Evolutionary conservation across 2,888 invertebrate genomes (phyloP).

Genomic region (Pemphredon lugubris): DNA sequence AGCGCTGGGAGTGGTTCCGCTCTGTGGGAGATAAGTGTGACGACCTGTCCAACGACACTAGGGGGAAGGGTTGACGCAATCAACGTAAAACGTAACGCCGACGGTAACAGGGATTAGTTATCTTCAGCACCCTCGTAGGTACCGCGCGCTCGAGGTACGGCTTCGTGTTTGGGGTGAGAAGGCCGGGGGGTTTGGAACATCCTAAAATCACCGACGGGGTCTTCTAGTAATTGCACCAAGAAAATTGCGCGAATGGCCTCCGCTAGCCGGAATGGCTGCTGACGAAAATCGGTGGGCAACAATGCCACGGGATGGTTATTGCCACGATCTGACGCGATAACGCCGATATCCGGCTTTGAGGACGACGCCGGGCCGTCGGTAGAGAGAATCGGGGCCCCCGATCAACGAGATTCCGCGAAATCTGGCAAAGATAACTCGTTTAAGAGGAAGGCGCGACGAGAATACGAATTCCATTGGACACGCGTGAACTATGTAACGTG

Average conservation of each 20-base stretch:
- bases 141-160: conserved; percentile 38
- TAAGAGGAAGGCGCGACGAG: too few relatives aligned
- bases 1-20: conserved; percentile 54
- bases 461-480: too few relatives aligned
- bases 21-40: conserved; percentile 79
- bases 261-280: conserved; percentile 39
- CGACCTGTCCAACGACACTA: conserved; percentile 79
- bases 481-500: too few relatives aligned
- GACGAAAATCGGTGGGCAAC: conserved; percentile 63
- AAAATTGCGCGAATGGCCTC: conserved; percentile 62
- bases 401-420: too few relatives aligned
- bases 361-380: conserved; percentile 48
- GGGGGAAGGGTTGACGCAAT: conserved; percentile 80
- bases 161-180: conserved; percentile 39
- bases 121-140: conserved; percentile 71
- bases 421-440: too few relatives aligned
- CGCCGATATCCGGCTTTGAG: conserved; percentile 51
- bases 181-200: not conserved
- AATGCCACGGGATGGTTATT: conserved; percentile 61
- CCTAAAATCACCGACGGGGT: conserved; percentile 53
- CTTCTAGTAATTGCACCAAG: conserved; percentile 67
- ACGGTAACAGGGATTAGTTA: conserved; percentile 81
- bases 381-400: conserved; percentile 28
- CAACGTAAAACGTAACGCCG: conserved; percentile 80
- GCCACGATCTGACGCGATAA: conserved; percentile 58